Percentiles rank a stretch among this genome's conserved stretches.
Conservation (phyloP, 2,888 invertebrate species). For the Epistrophe grossulariae region DNA sequence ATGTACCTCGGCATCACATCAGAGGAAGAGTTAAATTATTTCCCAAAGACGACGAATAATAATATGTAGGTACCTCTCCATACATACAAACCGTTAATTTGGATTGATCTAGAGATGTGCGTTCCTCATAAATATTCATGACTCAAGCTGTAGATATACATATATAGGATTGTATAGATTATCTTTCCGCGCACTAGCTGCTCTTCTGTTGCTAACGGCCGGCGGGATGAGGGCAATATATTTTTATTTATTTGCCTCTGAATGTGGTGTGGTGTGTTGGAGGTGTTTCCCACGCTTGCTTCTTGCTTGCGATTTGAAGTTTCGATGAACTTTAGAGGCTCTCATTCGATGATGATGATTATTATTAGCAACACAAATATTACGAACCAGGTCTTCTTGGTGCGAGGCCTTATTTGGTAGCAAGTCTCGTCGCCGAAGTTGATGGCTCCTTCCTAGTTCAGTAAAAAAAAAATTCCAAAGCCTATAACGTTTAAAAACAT, state of each 20-base stretch:
- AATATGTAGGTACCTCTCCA: not conserved
- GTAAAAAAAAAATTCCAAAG: conserved; percentile 47
- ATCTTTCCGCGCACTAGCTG: conserved; percentile 18
- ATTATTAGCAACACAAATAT: conserved; percentile 30
- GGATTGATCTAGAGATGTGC: conserved; percentile 57
- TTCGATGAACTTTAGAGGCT: conserved; percentile 60
- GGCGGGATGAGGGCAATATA: conserved; percentile 36
- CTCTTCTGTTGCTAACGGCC: conserved; percentile 22
- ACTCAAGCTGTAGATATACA: not conserved
- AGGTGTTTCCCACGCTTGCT: conserved; percentile 67
- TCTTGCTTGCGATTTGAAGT: conserved; percentile 52
- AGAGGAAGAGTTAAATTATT: conserved; percentile 52
- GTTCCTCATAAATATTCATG: conserved; percentile 69
- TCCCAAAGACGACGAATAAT: conserved; percentile 11
- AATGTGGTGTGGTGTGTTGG: conserved; percentile 46
- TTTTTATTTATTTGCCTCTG: conserved; percentile 46
- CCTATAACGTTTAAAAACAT: conserved; percentile 34
- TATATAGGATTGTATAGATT: conserved; percentile 41
- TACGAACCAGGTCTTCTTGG: conserved; percentile 18
- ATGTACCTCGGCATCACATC: conserved; percentile 7
- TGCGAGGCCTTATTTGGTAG: conserved; percentile 58
- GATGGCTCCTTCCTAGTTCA: conserved; percentile 51
- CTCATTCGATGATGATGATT: conserved; percentile 36
- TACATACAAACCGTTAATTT: conserved; percentile 55
- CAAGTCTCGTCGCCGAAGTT: conserved; percentile 1